phyloP scores from a whole-genome alignment of 2,888 invertebrate genomes.

The Pammene aurita region DNA sequence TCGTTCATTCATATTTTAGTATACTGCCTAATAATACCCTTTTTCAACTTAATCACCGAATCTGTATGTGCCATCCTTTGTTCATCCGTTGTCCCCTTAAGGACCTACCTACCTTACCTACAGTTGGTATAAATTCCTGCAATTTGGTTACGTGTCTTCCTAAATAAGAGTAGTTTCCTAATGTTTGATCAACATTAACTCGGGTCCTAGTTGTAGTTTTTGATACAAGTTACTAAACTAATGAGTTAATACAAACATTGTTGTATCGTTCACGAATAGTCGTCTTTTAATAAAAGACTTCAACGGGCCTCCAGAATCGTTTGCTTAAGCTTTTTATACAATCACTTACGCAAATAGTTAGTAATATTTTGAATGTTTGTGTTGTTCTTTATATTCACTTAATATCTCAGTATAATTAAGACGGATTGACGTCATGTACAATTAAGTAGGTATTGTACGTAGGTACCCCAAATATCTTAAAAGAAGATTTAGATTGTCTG shows the following conservation, averaged over 20 bases:
- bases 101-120: background rate
- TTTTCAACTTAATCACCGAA: constrained; percentile 2
- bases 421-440: too few relatives aligned
- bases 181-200: background rate
- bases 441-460: too few relatives aligned
- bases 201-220: too few relatives aligned
- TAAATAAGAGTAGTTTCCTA: background rate
- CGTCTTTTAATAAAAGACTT: constrained; percentile 64
- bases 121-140: background rate
- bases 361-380: too few relatives aligned
- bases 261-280: constrained; percentile 14
- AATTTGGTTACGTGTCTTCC: background rate
- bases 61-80: constrained; percentile 1
- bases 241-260: background rate
- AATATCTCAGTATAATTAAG: too few relatives aligned
- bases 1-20: constrained; percentile 12
- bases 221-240: background rate
- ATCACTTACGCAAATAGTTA: too few relatives aligned
- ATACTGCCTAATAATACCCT: background rate
- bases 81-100: background rate
- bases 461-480: too few relatives aligned
- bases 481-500: too few relatives aligned
- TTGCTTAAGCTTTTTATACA: constrained; percentile 4
- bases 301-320: constrained; percentile 58
- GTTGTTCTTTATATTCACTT: too few relatives aligned